Evolutionary conservation across 1,140 invertebrate genomes (phyloP).

Genomic region (Trichomalopsis sarcophagae): DNA sequence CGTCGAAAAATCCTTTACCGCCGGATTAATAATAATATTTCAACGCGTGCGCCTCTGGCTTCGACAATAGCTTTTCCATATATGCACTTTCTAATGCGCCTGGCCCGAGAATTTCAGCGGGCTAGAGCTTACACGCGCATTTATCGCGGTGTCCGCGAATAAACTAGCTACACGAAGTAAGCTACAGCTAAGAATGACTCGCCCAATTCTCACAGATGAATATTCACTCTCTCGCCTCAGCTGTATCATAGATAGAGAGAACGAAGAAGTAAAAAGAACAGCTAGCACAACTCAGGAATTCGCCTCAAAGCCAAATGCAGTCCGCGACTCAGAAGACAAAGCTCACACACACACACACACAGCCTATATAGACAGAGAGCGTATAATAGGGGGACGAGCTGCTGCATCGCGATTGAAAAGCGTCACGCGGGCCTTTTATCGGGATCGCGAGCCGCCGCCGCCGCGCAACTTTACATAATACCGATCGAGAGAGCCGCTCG

Average conservation of each 20-base stretch:
- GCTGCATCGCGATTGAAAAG: conserved; percentile 29
- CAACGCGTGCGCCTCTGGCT: neutral
- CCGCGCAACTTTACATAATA: conserved; percentile 21
- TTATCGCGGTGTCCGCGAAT: too few relatives aligned
- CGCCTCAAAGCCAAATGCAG: neutral
- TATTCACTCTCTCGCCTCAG: neutral
- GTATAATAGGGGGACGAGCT: neutral
- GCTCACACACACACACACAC: too few relatives aligned
- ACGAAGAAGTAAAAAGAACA: too few relatives aligned
- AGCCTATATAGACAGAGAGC: neutral
- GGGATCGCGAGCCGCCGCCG: neutral
- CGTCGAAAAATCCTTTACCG: neutral
- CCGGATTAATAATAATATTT: neutral
- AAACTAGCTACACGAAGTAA: too few relatives aligned
- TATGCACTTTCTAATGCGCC: neutral
- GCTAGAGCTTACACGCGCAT: neutral
- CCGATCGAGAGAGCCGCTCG: neutral
- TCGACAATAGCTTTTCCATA: neutral
- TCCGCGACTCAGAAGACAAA: neutral
- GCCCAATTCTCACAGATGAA: conserved; percentile 25
- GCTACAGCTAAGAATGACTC: too few relatives aligned
- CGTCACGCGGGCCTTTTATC: conserved; percentile 39
- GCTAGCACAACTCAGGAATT: neutral
- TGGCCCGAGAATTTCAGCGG: neutral
- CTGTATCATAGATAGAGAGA: too few relatives aligned